Evolutionary conservation across 2,113 vertebrate genomes (phyloP), one percentile per base, ranked within the genome.

Genomic region (Dasyurus viverrinus): DNA sequence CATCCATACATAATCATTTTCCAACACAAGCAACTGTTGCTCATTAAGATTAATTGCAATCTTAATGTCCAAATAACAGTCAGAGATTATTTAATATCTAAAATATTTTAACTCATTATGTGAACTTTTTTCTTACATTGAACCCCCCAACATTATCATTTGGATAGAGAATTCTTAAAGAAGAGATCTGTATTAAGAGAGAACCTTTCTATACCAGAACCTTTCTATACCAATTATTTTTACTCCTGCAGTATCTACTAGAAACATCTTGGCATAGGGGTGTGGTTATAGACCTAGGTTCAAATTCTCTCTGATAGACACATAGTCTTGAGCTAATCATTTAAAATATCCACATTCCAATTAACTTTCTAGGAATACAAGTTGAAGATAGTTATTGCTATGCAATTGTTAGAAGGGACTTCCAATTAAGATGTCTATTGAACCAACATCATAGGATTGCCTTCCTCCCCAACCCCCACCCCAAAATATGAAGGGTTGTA

Each of bases 21-120:
- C 54, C 22, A 19, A 48, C 26, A 94, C 53, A 27, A 55, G 0
- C 6, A 90, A 89, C 53, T 91, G 47, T 93, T 68, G 89, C 27
- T 94, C 93, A 47, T 57, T 52, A 90, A 68, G 30, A 96, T 97
- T 94, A 93, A 95, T 50, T 54, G 42, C 2, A 2, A 90, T 89
- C 90, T 95, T 95, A 92, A 92, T 84, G 84, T 54, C 54, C 53
- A 48, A 60, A 94, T 48, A 91, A 46, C 57, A 91, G 90, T n/a
- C 12, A 42, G 55, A 23, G 94, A 60, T 9, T 27, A 93, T 90
- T 95, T 97, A 93, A 90, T 91, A 95, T 68, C 89, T 90, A 47
- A 36, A 91, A 96, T 96, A 95, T 97, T 94, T 76, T 95, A 90
- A 95, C 95, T 48, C 90, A 23, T 95, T 96, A 89, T 93, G 16